These are phyloP conservation scores for Heliconius ethilla DNA, from an alignment of 2,888 invertebrate genomes.

Conservation along the genomic window DNA sequence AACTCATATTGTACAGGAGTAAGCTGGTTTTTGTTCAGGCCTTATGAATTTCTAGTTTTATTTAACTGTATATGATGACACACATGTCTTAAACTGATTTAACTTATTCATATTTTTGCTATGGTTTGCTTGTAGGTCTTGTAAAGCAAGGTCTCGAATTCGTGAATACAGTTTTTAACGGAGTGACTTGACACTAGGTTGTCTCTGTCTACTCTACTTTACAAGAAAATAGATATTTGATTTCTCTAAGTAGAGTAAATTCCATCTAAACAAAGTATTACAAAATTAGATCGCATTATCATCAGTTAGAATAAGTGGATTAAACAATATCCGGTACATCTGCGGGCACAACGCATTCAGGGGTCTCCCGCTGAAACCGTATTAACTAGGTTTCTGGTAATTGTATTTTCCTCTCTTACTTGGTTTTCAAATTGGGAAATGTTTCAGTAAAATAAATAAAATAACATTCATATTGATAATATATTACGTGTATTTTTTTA, in stretches of 20 bases:
- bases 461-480: not conserved
- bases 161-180: too few relatives aligned
- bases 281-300: conserved; percentile 47
- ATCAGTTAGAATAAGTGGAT: conserved; percentile 64
- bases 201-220: not conserved
- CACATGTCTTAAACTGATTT: not conserved
- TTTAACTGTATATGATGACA: not conserved
- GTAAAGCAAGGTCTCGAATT: too few relatives aligned
- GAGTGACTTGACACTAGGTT: too few relatives aligned
- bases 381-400: conserved; percentile 37
- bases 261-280: not conserved
- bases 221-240: not conserved
- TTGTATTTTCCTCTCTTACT: conserved; percentile 25
- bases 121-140: too few relatives aligned
- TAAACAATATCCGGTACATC: conserved; percentile 62
- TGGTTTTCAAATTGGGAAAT: not conserved
- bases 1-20: conserved; percentile 56
- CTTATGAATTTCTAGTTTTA: conserved; percentile 26
- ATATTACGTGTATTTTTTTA: not conserved
- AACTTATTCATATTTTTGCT: not conserved
- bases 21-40: conserved; percentile 52
- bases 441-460: not conserved
- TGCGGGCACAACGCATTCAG: conserved; percentile 39
- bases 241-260: not conserved
- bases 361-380: conserved; percentile 57